Base-by-base conservation (phyloP, 1,140 invertebrate genomes). In the Lasioglossum baleicum region DNA sequence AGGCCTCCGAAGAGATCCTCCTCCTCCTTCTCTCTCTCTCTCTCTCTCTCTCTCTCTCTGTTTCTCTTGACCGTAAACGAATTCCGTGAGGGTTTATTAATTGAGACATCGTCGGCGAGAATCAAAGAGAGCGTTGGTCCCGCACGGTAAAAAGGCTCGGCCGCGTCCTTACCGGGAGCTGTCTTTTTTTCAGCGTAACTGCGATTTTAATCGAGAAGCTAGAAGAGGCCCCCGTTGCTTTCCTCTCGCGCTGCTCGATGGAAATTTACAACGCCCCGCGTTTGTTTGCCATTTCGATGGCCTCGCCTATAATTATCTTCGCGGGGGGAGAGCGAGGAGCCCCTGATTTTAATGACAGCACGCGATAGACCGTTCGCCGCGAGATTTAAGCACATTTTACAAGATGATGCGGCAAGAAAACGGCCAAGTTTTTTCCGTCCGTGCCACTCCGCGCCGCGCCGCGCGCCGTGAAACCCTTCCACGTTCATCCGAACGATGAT, bases 311-410 rank as follows among this genome's bases (percentile, higher is more conserved):
- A 84, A 84, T 85, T 84, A 84, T 35, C 35, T 35, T 22, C 11
- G 15, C 20, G n/a, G 22, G 60, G 26, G 56, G 51, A 17, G 31
- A 42, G 67, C 42, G 31, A 51, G 67, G 58, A 20, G 56, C 48
- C 67, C 64, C 64, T 84, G 70, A 84, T 85, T 85, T 84, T 81
- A 85, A 85, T 71, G 73, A 81, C 67, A 84, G 51, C 40, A 75
- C 22, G 15, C 69, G 67, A 84, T 80, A 83, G 58, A 73, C 22
- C 78, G 66, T 74, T 22, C 53, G 60, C 48, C 31, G 40, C 20
- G 51, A 73, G 70, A 84, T 81, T 85, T 78, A 81, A 60, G 69
- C 60, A 60, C 64, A 69, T 81, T 81, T 83, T 65, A 64, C 77
- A 67, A 20, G 20, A 13, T 72, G 58, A 83, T 20, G 67, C 56